phyloP scores from a whole-genome alignment of 1,140 invertebrate species.

The Tetraneura akinire region DNA sequence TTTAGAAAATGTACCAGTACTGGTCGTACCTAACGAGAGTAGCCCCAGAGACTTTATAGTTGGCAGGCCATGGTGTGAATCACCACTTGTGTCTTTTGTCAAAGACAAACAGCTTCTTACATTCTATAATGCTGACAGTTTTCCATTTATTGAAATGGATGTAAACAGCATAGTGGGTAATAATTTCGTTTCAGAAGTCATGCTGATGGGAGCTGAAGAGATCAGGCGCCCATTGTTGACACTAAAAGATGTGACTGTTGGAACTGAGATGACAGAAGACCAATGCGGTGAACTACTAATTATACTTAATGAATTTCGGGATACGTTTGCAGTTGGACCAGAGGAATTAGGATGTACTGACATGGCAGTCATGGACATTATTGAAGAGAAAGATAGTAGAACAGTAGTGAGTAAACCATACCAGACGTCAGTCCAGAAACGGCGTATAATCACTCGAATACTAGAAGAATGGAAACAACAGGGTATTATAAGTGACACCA shows the following conservation, averaged over 20 bases:
- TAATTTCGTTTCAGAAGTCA: neutral
- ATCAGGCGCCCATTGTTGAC: neutral
- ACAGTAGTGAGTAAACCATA: no score
- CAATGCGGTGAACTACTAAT: neutral
- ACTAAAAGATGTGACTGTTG: neutral
- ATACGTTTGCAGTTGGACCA: neutral
- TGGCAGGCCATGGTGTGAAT: no score
- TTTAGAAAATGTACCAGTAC: no score
- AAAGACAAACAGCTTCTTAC: no score
- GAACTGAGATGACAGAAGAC: neutral
- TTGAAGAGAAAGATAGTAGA: neutral
- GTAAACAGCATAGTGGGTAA: neutral
- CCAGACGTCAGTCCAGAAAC: neutral
- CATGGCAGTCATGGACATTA: neutral
- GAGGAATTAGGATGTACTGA: neutral
- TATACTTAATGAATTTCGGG: neutral
- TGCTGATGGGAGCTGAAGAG: neutral
- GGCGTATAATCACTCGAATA: neutral
- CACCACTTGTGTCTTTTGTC: no score
- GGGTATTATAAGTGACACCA: neutral
- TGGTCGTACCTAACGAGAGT: no score
- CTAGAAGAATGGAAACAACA: neutral
- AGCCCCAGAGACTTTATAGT: no score
- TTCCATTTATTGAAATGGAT: neutral
- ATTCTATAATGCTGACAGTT: neutral